phyloP scores from a whole-genome alignment of 2,888 invertebrate genomes.

The Troides helena region DNA sequence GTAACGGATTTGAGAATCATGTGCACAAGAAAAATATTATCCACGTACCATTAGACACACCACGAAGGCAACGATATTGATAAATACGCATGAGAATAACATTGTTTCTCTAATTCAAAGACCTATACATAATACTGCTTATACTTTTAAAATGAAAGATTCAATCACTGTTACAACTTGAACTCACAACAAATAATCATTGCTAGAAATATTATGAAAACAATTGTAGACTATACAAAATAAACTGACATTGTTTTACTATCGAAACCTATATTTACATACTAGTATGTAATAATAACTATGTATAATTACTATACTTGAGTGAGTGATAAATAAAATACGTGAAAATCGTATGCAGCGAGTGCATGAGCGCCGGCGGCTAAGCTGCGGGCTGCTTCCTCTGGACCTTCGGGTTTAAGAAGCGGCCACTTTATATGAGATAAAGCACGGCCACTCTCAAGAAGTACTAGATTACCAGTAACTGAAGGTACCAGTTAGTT shows the following conservation, averaged over 20 bases:
- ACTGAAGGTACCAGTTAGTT: too few relatives aligned
- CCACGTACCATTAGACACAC: conserved; percentile 17
- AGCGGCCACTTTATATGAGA: too few relatives aligned
- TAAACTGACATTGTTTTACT: background rate
- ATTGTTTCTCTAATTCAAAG: conserved; percentile 10
- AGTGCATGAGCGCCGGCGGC: too few relatives aligned
- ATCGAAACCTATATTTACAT: background rate
- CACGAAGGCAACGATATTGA: conserved; percentile 14
- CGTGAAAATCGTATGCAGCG: too few relatives aligned
- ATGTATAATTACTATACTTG: too few relatives aligned
- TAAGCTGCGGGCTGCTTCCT: too few relatives aligned
- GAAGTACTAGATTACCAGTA: too few relatives aligned
- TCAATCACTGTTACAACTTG: conserved; percentile 15
- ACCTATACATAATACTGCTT: background rate
- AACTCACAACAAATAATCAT: conserved; percentile 8
- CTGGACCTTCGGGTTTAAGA: too few relatives aligned
- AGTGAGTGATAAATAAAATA: too few relatives aligned
- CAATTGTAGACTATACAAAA: background rate
- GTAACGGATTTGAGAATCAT: conserved; percentile 24
- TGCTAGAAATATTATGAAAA: background rate
- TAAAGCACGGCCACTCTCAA: too few relatives aligned
- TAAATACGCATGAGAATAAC: conserved; percentile 21
- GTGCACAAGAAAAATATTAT: conserved; percentile 27
- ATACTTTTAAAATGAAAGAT: conserved; percentile 10
- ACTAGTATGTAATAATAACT: too few relatives aligned